Evolutionary conservation across 2,797 vertebrate species (phyloP), one percentile per base, ranked within the genome.

Genomic region (Phrynocephalus vlangalii): DNA sequence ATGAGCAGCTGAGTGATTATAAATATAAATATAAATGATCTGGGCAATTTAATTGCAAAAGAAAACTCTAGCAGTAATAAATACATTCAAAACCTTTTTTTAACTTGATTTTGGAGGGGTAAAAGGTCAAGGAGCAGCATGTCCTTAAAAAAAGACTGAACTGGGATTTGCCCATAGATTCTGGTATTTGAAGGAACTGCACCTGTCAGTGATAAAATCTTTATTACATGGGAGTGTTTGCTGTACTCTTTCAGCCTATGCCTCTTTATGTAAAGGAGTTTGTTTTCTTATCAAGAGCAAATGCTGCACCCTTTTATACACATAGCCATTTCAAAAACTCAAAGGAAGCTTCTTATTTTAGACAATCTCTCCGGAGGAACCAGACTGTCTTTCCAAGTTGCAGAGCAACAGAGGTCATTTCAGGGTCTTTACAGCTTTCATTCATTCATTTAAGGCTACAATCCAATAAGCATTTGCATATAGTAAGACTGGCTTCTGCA

Each of bases 131-230:
- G 20, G 28, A 44, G 26, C 15, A 67, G 9, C 10, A 78, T 85
- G 38, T 6, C 20, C 18, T 28, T 63, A 50, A 77, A 85, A 30
- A 30, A 30, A 6, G 11, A 5, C 6, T 50, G n/a, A 73, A 50
- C 28, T 52, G 56, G 60, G 56, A 68, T 81, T 81, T 88, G 78
- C 68, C 63, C 79, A 82, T 85, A 70, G 56, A 82, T 60, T 76
- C 63, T 76, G 71, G 83, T 67, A 81, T 85, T 67, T 85, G 83
- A 82, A 68, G 68, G 66, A 72, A 66, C 9, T 78, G 67, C 52
- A 83, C 73, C 84, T 83, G 88, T 86, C 16, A 63, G 79, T 83
- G 67, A 86, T 86, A 89, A 82, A 70, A 89, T 83, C 67, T 71
- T 89, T 82, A 72, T 80, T 81, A 76, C 71, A 77, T 75, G 30